Conservation (phyloP, 2,113 vertebrate species). For the Paedocypris sp. region DNA sequence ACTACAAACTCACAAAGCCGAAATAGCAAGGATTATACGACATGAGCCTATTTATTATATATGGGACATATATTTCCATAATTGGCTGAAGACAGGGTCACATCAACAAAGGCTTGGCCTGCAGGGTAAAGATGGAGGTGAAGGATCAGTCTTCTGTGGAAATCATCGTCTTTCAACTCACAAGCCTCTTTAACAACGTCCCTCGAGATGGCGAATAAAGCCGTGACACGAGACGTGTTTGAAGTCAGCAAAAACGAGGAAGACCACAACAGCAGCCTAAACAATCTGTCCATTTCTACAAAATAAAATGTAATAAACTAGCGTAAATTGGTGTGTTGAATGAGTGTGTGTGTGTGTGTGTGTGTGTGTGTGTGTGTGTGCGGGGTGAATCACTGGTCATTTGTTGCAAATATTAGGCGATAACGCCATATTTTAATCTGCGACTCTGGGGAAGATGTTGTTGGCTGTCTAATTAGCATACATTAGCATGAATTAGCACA, state of each 20-base stretch:
- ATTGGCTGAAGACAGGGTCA: not conserved
- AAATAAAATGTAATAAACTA: no score
- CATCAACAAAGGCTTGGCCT: not conserved
- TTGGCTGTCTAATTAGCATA: slow-evolving; percentile 28
- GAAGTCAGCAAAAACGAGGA: not conserved
- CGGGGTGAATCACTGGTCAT: not conserved
- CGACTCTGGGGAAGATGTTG: slow-evolving; percentile 22
- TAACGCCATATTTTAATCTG: not conserved
- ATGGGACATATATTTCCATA: not conserved
- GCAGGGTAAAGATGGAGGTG: not conserved
- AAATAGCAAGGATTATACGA: no score
- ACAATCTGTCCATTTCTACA: no score
- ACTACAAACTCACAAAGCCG: no score
- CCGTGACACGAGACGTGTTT: not conserved
- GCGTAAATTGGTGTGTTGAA: no score
- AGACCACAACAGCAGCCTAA: no score
- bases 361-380: not conserved
- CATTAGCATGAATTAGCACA: slow-evolving; percentile 35
- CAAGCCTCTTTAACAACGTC: slow-evolving; percentile 11
- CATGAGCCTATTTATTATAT: no score
- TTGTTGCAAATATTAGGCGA: slow-evolving; percentile 3
- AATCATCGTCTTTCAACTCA: not conserved
- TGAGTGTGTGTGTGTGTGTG: no score
- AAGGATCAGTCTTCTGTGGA: not conserved
- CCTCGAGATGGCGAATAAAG: not conserved